Evolutionary conservation across 2,113 vertebrate species (phyloP).

Genomic region (Pantherophis guttatus): DNA sequence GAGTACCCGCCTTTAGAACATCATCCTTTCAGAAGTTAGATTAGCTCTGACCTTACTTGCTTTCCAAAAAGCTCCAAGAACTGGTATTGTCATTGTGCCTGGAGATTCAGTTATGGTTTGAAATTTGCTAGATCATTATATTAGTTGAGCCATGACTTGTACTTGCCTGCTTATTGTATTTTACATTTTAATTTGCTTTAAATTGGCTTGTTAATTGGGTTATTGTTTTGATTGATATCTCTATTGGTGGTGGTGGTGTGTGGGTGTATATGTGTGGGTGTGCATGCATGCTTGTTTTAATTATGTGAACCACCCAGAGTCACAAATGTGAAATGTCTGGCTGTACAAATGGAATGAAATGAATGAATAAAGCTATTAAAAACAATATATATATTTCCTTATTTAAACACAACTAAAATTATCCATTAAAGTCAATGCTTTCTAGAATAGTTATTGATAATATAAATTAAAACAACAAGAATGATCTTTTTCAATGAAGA

Average conservation of each 20-base stretch:
- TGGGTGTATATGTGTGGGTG: rapidly evolving
- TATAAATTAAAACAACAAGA: background rate
- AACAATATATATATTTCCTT: background rate
- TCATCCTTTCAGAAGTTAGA: background rate
- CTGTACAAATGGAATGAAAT: background rate
- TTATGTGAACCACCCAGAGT: background rate
- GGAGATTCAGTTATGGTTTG: background rate
- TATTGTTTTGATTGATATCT: background rate
- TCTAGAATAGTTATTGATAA: background rate
- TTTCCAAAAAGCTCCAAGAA: background rate
- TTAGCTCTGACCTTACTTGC: background rate
- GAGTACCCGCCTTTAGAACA: background rate
- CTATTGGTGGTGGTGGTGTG: background rate
- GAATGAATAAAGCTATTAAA: background rate
- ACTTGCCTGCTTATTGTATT: background rate
- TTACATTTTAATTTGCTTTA: background rate
- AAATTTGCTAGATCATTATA: background rate
- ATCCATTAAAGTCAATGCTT: background rate
- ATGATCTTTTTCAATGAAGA: background rate
- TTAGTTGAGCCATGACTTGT: background rate
- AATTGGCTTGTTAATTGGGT: background rate
- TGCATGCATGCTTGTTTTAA: background rate
- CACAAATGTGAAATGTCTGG: background rate
- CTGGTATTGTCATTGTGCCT: background rate
- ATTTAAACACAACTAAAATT: background rate